Conservation (phyloP, 2,888 invertebrate species). For the Steinernema hermaphroditum region DNA sequence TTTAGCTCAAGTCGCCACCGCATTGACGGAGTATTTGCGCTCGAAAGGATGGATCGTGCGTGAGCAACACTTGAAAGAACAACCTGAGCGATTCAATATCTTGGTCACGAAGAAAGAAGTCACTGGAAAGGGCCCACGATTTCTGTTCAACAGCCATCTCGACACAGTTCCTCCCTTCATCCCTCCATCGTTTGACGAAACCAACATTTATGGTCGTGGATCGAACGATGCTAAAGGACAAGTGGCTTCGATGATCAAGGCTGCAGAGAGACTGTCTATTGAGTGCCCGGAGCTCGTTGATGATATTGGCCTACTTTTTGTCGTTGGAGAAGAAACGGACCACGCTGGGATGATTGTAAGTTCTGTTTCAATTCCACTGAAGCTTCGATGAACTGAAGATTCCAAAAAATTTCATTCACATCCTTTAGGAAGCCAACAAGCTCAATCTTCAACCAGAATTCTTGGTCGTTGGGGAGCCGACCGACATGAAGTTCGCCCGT, state of each 20-base stretch:
- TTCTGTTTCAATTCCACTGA: not conserved
- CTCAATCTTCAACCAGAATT: slow-evolving; percentile 54
- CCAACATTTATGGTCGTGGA: slow-evolving; percentile 60
- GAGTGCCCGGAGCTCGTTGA: slow-evolving; percentile 48
- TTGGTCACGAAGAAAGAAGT: slow-evolving; percentile 42
- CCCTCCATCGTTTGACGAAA: slow-evolving; percentile 45
- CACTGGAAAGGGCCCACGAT: slow-evolving; percentile 40
- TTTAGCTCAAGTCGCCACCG: slow-evolving; percentile 46
- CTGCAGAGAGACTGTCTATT: slow-evolving; percentile 47
- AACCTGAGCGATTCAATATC: slow-evolving; percentile 49
- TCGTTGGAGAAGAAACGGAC: slow-evolving; percentile 63
- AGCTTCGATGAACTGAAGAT: not conserved
- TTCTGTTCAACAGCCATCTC: slow-evolving; percentile 62
- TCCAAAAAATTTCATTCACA: slow-evolving; percentile 31
- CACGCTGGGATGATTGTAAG: slow-evolving; percentile 62
- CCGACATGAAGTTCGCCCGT: slow-evolving; percentile 58
- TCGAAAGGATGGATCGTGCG: slow-evolving; percentile 47
- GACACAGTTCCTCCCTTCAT: slow-evolving; percentile 65
- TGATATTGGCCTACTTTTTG: slow-evolving; percentile 58
- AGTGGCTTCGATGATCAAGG: slow-evolving; percentile 59
- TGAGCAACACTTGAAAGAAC: slow-evolving; percentile 40
- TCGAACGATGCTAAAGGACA: slow-evolving; percentile 64
- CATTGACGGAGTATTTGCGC: slow-evolving; percentile 46
- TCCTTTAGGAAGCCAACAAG: slow-evolving; percentile 56
- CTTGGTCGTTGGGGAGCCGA: slow-evolving; percentile 64